Base-by-base conservation (phyloP, 1,140 invertebrate genomes). In the Dreissena polymorpha region DNA sequence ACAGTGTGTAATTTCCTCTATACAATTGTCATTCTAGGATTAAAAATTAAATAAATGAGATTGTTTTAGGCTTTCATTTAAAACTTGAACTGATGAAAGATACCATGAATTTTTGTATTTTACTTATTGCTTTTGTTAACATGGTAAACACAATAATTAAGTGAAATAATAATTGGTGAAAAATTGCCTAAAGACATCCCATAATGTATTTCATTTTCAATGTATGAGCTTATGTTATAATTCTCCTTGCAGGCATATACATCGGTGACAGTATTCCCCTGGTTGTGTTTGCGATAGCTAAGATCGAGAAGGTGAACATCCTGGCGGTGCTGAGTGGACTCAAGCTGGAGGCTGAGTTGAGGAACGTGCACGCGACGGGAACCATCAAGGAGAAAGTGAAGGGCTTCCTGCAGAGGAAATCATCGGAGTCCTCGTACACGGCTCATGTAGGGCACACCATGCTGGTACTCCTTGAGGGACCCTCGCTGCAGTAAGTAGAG, bases 381-480 rank as follows among this genome's bases (percentile, higher is more conserved):
- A 93, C 93, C 0, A 96, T 96, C 87, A 95, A 96, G 25, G 97
- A 97, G 89, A 96, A 97, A 88, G 95, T 95, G 23, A 94, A 95
- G 86, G 93, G 92, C 70, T 89, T 91, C 49, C 63, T 90, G 14
- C 91, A 92, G 69, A 91, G 93, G 50, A 93, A 92, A 77, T 93
- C 95, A 67, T 94, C 97, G 12, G 97, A 98, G 89, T 97, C 96
- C 88, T 97, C 97, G 14, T 94, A 98, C 7, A 97, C 96, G 13
- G 97, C 97, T 2, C 97, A 98, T 92, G 95, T 98, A 60, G 97
- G 97, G 2, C 94, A 97, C 65, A 97, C 97, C 1, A 98, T 97
- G 95, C 98, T 99, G 80, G 96, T 98, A 51, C 93, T 99, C 27
- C 93, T 98, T 0, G 98, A 99, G 93, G 97, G 97, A 10, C 97